Percentiles rank a stretch among this genome's conserved stretches.
Evolutionary conservation across 2,797 vertebrate species (phyloP).

Genomic region (Paguma larvata): DNA sequence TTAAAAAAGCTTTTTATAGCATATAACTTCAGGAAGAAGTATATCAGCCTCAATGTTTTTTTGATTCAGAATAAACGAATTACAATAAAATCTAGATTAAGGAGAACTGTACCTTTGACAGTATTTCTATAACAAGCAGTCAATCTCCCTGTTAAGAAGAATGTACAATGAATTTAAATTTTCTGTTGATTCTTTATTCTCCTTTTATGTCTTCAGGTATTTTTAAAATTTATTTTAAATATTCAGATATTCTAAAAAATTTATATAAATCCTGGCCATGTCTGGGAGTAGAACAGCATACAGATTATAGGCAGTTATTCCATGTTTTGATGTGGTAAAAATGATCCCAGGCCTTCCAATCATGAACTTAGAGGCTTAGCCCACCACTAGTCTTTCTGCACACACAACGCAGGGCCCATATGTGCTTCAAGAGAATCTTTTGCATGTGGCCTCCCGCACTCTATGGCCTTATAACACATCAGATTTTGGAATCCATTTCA

Average conservation of each 20-base stretch:
- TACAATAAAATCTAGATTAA: neutral
- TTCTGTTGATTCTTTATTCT: neutral
- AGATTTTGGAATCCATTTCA: neutral
- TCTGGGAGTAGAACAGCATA: neutral
- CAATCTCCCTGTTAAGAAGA: neutral
- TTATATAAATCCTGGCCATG: neutral
- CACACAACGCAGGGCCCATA: neutral
- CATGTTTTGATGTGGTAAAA: neutral
- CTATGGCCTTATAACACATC: neutral
- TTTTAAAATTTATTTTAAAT: neutral
- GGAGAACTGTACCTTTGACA: neutral
- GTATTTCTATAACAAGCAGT: neutral
- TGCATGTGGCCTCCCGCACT: neutral
- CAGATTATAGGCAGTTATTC: neutral
- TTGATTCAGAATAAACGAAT: constrained; percentile 25
- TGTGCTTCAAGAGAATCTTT: neutral
- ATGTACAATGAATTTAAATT: neutral
- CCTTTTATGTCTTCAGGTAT: neutral
- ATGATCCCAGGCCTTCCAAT: neutral
- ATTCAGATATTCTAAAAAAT: neutral
- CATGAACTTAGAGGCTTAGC: neutral
- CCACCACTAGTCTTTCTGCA: neutral
- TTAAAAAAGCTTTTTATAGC: constrained; percentile 2
- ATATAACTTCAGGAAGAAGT: neutral
- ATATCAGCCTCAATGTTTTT: neutral